phyloP scores from a whole-genome alignment of 2,113 vertebrate species.

The Columba livia region DNA sequence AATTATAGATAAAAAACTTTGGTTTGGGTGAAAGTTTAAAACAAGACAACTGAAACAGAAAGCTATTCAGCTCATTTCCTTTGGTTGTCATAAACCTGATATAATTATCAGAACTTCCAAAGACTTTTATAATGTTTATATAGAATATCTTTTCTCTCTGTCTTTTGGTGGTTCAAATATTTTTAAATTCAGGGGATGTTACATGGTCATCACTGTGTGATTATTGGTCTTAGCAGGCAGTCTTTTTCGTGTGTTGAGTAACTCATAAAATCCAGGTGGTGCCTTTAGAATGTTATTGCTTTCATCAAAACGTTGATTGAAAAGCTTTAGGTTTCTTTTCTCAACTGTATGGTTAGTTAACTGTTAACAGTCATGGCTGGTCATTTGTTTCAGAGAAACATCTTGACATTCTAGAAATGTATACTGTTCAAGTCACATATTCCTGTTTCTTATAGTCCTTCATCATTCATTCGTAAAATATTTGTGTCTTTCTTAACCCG shows the following conservation, averaged over 20 bases:
- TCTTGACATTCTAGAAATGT: not conserved
- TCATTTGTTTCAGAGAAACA: not conserved
- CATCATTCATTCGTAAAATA: not conserved
- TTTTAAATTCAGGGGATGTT: not conserved
- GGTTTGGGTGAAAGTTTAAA: not conserved
- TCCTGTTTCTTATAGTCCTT: not conserved
- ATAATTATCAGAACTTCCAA: not conserved
- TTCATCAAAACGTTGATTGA: slow-evolving; percentile 10
- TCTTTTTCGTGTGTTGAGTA: not conserved
- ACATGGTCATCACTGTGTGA: not conserved
- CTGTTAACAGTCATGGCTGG: not conserved
- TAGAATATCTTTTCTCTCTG: not conserved
- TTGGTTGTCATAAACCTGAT: not conserved
- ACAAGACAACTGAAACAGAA: not conserved
- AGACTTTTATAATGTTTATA: not conserved
- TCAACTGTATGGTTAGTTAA: not conserved
- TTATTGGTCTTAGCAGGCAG: not conserved
- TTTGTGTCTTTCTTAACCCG: not conserved
- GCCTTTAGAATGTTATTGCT: not conserved
- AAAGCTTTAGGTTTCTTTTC: slow-evolving; percentile 15
- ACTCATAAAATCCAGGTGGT: not conserved
- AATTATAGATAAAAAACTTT: not conserved
- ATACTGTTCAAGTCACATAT: not conserved
- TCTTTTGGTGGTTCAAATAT: not conserved
- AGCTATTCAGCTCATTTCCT: not conserved